Evolutionary conservation across 2,113 vertebrate species (phyloP), one percentile per base, ranked within the genome.

Genomic region (Acrocephalus kingi): DNA sequence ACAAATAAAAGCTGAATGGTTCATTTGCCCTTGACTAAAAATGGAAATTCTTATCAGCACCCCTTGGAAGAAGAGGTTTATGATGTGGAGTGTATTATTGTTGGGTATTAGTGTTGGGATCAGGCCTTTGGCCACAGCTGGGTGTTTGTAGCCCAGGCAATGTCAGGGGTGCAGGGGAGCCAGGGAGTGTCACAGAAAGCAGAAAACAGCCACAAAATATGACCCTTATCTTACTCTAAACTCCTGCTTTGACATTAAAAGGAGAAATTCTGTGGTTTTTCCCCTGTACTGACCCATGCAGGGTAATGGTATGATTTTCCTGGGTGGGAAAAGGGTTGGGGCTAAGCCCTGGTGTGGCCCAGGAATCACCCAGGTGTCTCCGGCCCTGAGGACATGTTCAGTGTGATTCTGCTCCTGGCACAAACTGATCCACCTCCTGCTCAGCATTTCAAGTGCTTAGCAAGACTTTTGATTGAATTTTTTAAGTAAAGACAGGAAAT

Each of bases 31-130:
- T 69, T 8, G 0, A 55, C 91, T 94, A 94, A 96, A 97, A 97
- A 97, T 92, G 93, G 94, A 97, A 94, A 87, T 69, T 59, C 87
- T 95, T 96, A 95, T 94, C 95, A 95, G 52, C 59, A 62, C 48
- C 72, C 31, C 37, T 84, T 75, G 78, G 82, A 86, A 84, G 74
- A 56, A 78, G 84, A 71, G 69, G 68, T 95, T 95, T 95, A 62
- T 90, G 85, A 62, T 28, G 56, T 59, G 90, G 41, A 58, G 86
- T 13, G 46, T 18, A 43, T 95, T 72, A n/a, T 17, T 78, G 83
- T 13, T 71, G 69, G 45, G 24, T 75, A 13, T 52, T 19, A 49
- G 25, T 27, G 80, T 77, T 89, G 73, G 68, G 46, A 51, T 2
- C 25, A 35, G 46, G 82, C 56, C 25, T 54, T 30, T 63, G 90